Conservation (phyloP, 2,888 invertebrate species). For the Schizotus pectinicornis region DNA sequence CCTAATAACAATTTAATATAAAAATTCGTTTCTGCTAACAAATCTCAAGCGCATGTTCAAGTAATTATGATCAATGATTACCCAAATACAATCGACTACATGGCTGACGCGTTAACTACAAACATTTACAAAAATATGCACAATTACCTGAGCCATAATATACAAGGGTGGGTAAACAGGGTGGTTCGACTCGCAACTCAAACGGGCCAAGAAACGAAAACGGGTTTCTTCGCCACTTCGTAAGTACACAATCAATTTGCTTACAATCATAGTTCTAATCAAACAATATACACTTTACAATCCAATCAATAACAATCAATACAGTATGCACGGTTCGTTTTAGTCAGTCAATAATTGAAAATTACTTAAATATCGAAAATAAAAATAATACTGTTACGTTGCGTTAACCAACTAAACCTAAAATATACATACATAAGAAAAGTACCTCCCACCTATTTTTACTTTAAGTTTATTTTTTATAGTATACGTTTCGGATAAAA, state of each 20-base stretch:
- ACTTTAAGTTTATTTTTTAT: too few species aligned
- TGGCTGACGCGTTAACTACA: conserved; percentile 28
- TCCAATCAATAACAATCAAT: background rate
- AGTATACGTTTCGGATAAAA: too few species aligned
- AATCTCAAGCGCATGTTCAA: conserved; percentile 32
- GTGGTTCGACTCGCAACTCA: background rate
- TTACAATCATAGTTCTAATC: too few species aligned
- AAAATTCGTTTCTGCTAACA: conserved; percentile 44
- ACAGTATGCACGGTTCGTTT: too few species aligned
- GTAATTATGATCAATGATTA: conserved; percentile 25
- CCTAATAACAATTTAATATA: conserved; percentile 41
- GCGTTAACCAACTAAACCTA: background rate
- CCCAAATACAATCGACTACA: conserved; percentile 16
- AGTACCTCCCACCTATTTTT: too few species aligned
- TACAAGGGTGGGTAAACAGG: conserved; percentile 14
- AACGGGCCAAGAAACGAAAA: conserved; percentile 1
- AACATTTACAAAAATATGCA: conserved; percentile 40
- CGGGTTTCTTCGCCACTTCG: background rate
- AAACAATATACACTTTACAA: conserved; percentile 1
- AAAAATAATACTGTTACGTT: too few species aligned
- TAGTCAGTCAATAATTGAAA: conserved; percentile 4
- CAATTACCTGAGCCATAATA: conserved; percentile 37
- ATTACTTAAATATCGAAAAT: background rate
- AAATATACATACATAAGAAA: background rate
- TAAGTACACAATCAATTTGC: conserved; percentile 8